Percentiles rank a stretch among this genome's conserved stretches.
Evolutionary conservation across 1,140 invertebrate species (phyloP).

Genomic region (Papilio glaucus): DNA sequence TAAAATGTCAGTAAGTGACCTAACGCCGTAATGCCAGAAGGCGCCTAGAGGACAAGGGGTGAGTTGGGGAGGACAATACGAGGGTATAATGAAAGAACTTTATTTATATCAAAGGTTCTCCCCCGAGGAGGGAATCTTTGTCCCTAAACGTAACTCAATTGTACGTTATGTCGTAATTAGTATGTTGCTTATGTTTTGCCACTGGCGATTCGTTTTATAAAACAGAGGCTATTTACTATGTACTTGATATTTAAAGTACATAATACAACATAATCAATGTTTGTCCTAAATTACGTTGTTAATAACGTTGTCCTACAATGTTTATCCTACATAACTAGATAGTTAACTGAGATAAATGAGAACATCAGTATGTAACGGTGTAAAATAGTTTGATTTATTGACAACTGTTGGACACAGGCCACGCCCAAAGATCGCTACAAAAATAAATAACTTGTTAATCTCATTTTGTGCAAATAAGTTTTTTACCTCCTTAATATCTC

Average conservation of each 20-base stretch:
- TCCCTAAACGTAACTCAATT: conserved; percentile 32
- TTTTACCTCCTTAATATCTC: too few relatives aligned
- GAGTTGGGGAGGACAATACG: conserved; percentile 16
- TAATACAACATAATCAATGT: neutral
- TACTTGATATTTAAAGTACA: neutral
- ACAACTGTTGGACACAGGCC: too few relatives aligned
- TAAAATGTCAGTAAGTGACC: conserved; percentile 34
- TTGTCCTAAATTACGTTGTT: too few relatives aligned
- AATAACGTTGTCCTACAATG: too few relatives aligned
- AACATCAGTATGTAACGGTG: too few relatives aligned
- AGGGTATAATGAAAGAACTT: conserved; percentile 38
- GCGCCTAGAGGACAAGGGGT: conserved; percentile 11
- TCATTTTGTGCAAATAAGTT: too few relatives aligned
- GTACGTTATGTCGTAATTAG: conserved; percentile 34
- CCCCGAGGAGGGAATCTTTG: conserved; percentile 36
- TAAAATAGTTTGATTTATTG: too few relatives aligned
- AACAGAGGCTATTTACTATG: neutral
- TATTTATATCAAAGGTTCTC: conserved; percentile 38
- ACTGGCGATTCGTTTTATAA: neutral
- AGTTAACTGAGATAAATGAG: too few relatives aligned
- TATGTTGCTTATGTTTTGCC: conserved; percentile 24
- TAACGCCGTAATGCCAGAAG: conserved; percentile 28
- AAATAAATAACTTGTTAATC: too few relatives aligned
- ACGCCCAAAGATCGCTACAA: too few relatives aligned
- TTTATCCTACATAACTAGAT: too few relatives aligned